Conservation (phyloP, 2,797 vertebrate genomes). For the Chiloscyllium punctatum region DNA sequence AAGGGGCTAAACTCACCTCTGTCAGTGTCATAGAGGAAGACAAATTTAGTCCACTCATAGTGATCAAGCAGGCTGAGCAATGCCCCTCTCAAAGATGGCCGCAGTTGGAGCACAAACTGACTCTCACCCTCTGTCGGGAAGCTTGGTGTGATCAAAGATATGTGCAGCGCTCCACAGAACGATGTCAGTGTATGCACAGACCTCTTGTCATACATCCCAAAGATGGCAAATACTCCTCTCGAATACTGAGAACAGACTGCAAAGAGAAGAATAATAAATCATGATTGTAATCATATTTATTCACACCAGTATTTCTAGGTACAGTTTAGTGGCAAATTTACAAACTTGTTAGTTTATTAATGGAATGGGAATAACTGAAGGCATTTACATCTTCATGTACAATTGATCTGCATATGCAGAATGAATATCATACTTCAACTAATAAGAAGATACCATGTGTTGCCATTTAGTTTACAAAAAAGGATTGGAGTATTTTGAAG, state of each 20-base stretch:
- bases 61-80: constrained; percentile 88
- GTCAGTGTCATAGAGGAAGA: constrained; percentile 98
- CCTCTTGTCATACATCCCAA: constrained; percentile 97
- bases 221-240: constrained; percentile 96
- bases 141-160: constrained; percentile 94
- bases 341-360: constrained; percentile 47
- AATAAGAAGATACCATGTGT: neutral
- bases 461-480: neutral
- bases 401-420: neutral
- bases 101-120: constrained; percentile 92
- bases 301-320: neutral
- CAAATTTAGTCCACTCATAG: constrained; percentile 93
- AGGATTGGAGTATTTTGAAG: neutral
- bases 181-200: constrained; percentile 98
- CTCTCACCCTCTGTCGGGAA: constrained; percentile 94
- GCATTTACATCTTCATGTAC: neutral
- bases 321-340: constrained; percentile 43
- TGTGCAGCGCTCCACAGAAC: constrained; percentile 97
- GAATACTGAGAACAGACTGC: constrained; percentile 85
- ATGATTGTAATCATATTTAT: constrained; percentile 43
- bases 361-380: neutral
- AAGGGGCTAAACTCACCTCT: constrained; percentile 67
- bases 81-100: constrained; percentile 86
- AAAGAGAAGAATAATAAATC: neutral
- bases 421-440: neutral